Evolutionary conservation across 2,888 invertebrate species (phyloP), one percentile per base, ranked within the genome.

Genomic region (Philonicus albiceps): DNA sequence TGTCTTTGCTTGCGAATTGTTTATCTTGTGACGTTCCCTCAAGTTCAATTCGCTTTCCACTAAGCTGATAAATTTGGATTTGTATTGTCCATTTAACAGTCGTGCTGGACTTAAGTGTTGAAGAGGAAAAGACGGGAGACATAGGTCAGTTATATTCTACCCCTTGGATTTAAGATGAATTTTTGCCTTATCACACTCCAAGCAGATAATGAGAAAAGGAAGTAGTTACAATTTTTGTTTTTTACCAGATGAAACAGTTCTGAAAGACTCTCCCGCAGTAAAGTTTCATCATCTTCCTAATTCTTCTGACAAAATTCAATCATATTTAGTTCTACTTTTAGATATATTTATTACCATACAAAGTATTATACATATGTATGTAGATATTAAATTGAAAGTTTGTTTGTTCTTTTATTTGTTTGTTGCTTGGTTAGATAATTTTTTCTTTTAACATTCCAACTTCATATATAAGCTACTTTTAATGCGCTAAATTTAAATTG

Each of bases 1-100:
- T 19, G 37, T 74, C 74, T 74, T 74, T 19, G 74, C 7, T n/a
- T 27, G 31, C 37, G 34, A 31, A 74, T 31, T 74, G 34, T 34
- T 74, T 74, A 74, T 74, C 74, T 74, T 37, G 74, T 7, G 74
- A 74, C 74, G 34, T 74, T 74, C 74, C 74, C 74, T 74, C 34
- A 31, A 74, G 74, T 37, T 74, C 37, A 74, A 37, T 37, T 34
- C 74, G 5, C 74, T 74, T 74, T 74, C 34, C 31, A 34, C 31
- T 31, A 31, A 74, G n/a, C n/a, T 74, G 74, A 74, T 74, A 34
- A 74, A 74, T 74, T 74, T 3, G 74, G 74, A 34, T 31, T 73
- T 74, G 34, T 34, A 34, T 74, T 64, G 64, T 19, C 64, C 64
- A 64, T 27, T 5, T 64, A 11, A 64, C 64, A 13, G 3, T 19